Conservation (phyloP, 2,113 vertebrate species). For the Tiliqua scincoides region DNA sequence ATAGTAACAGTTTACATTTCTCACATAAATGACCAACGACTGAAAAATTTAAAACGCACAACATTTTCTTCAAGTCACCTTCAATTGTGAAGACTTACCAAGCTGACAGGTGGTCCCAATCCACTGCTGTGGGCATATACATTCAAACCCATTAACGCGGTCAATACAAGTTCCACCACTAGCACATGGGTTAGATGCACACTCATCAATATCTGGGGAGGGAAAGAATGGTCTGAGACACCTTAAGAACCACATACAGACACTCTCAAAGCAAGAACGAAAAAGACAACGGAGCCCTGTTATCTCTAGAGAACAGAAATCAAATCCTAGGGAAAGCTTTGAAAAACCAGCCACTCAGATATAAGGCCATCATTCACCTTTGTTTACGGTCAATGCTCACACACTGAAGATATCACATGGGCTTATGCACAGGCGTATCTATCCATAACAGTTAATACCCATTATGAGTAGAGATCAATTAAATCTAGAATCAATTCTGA, state of each 20-base stretch:
- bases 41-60: neutral
- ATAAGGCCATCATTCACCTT: too few relatives aligned
- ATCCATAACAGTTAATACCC: too few relatives aligned
- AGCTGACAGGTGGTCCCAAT: slow-evolving; percentile 93
- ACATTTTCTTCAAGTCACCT: neutral
- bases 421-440: too few relatives aligned
- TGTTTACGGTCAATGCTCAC: too few relatives aligned
- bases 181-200: slow-evolving; percentile 88
- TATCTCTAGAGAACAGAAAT: neutral
- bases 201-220: slow-evolving; percentile 90
- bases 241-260: neutral
- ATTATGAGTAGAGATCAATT: too few relatives aligned
- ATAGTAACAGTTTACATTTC: neutral
- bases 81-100: slow-evolving; percentile 75
- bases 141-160: slow-evolving; percentile 89
- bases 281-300: neutral
- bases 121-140: slow-evolving; percentile 92
- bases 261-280: neutral
- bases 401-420: too few relatives aligned
- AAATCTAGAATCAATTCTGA: neutral
- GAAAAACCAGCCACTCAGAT: neutral
- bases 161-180: slow-evolving; percentile 92
- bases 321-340: neutral
- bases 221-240: neutral
- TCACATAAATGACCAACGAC: neutral